Base-by-base conservation (phyloP, 2,797 vertebrate genomes). In the Paramormyrops hopkinsi region DNA sequence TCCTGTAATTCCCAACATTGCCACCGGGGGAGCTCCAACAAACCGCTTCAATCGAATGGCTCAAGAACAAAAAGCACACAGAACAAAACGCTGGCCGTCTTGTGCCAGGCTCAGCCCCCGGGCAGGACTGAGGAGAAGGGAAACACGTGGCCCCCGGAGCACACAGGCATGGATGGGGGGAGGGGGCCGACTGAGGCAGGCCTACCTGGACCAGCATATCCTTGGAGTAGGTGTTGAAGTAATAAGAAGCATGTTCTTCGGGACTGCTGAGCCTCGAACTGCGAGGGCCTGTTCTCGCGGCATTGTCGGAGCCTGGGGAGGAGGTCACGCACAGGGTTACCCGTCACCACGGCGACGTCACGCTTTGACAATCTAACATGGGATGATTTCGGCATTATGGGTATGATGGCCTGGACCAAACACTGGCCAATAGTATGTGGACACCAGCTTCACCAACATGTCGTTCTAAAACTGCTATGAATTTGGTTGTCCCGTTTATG, bases 141-240 rank as follows among this genome's bases (percentile, higher is more conserved):
- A 9, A 14, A 56, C 17, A 69, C 5, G n/a, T 17, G 8, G 41
- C 41, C 65, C 25, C 11, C 1, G 25, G 65, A 17, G 69, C 69
- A 73, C 69, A 33, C 29, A 14, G 33, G 33, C 69, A 11, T 76
- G 29, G 69, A 76, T 17, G 33, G 33, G 33, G 56, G n/a, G n/a
- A 62, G 56, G 59, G 7, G 62, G 8, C 25, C 3, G 62, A 48
- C 19, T 84, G 19, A 46, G 17, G 7, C 44, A 48, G 1, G 59
- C 91, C 92, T 95, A 99, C 98, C 98, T 98, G 98, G 88, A 99
- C 96, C 90, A 99, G 94, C 95, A 99, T 97, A 91, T 99, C 98
- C 94, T 99, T 99, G 37, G 99, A 99, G 95, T 97, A 99, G 46
- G 96, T 97, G 93, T 97, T 98, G 93, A 99, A 99, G 94, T 99